A percentile compares a stretch with the other conserved stretches of the same genome.
Conservation (phyloP, 2,888 invertebrate species). For the Xestobium rufovillosum region DNA sequence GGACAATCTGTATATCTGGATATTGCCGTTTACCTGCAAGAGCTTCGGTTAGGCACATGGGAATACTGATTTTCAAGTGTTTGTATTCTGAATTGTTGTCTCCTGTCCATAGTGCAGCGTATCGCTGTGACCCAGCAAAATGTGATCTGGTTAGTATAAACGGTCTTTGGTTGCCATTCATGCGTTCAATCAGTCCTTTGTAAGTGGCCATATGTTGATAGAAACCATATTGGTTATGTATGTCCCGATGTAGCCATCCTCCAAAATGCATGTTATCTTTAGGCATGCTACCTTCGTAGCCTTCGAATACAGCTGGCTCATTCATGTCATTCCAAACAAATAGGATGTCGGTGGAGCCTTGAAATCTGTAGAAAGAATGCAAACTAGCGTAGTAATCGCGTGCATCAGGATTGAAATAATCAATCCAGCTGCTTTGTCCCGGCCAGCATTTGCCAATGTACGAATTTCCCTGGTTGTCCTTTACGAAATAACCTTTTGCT, state of each 20-base stretch:
- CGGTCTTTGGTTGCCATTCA: slow-evolving; percentile 65
- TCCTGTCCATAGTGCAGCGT: slow-evolving; percentile 92
- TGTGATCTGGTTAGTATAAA: slow-evolving; percentile 85
- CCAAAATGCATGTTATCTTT: slow-evolving; percentile 80
- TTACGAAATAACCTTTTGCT: slow-evolving; percentile 71
- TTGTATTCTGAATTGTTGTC: slow-evolving; percentile 93
- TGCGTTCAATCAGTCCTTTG: slow-evolving; percentile 50
- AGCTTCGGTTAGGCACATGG: slow-evolving; percentile 84
- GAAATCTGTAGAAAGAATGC: slow-evolving; percentile 34
- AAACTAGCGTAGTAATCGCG: slow-evolving; percentile 67
- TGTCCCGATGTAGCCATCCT: slow-evolving; percentile 76
- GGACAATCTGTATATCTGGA: no score
- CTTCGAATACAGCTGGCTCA: slow-evolving; percentile 93
- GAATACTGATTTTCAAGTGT: slow-evolving; percentile 73
- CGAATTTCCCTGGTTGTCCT: slow-evolving; percentile 76
- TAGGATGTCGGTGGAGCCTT: slow-evolving; percentile 40
- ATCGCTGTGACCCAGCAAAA: slow-evolving; percentile 89
- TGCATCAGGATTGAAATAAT: slow-evolving; percentile 82
- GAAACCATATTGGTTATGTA: slow-evolving; percentile 91
- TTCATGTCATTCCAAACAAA: slow-evolving; percentile 99
- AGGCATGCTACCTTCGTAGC: slow-evolving; percentile 76
- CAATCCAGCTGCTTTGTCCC: slow-evolving; percentile 85
- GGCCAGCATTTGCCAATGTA: slow-evolving; percentile 96
- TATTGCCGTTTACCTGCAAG: slow-evolving; percentile 79
- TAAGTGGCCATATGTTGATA: slow-evolving; percentile 56